Evolutionary conservation across 2,888 invertebrate genomes (phyloP).

Genomic region (Stenolophus ochropezus): DNA sequence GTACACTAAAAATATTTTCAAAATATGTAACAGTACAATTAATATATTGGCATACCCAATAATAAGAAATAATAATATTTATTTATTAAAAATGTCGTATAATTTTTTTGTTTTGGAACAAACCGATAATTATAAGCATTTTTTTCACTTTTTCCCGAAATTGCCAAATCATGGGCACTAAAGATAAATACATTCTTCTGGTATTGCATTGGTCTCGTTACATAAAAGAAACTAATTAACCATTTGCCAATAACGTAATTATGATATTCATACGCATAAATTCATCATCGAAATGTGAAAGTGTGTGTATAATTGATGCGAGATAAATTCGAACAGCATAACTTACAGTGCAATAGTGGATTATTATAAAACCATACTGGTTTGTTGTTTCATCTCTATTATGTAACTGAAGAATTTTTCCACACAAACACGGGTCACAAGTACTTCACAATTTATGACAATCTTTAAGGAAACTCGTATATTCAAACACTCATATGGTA

Average conservation of each 20-base stretch:
- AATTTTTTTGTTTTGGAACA: neutral
- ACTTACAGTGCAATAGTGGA: constrained; percentile 4
- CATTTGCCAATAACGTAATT: neutral
- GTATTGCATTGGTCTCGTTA: too few relatives aligned
- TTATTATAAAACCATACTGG: neutral
- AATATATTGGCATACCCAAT: too few relatives aligned
- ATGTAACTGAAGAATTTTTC: neutral
- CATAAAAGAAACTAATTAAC: neutral
- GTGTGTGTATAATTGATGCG: neutral
- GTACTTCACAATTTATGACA: too few relatives aligned
- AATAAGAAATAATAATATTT: too few relatives aligned
- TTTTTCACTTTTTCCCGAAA: neutral
- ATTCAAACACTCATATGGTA: neutral
- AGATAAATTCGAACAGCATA: neutral
- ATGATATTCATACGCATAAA: neutral
- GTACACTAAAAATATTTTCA: too few relatives aligned
- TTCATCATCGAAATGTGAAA: constrained; percentile 23
- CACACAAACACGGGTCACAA: too few relatives aligned
- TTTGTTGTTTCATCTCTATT: neutral
- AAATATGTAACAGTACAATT: too few relatives aligned
- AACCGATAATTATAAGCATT: neutral
- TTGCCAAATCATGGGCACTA: neutral
- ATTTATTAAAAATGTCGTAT: neutral
- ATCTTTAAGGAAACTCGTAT: neutral
- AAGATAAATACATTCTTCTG: neutral